Evolutionary conservation across 2,888 invertebrate genomes (phyloP).

Genomic region (Caenorhabditis macrosperma): DNA sequence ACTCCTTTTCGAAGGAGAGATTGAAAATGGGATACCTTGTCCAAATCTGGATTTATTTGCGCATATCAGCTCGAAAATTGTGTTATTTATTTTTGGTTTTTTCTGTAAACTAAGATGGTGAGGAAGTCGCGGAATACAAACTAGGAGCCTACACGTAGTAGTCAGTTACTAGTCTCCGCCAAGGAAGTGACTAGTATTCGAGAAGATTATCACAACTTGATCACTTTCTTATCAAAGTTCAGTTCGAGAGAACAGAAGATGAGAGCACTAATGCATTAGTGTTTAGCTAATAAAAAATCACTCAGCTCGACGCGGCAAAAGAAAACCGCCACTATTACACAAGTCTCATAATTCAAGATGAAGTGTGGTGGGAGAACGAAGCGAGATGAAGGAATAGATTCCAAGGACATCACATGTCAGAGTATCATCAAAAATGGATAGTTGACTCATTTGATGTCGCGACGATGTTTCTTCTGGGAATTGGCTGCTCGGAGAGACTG

Average conservation of each 20-base stretch:
- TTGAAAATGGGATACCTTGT: constrained; percentile 24
- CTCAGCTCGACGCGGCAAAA: not conserved
- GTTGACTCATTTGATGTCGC: constrained; percentile 8
- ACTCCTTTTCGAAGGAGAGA: constrained; percentile 10
- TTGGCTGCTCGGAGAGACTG: not conserved
- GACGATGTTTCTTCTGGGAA: not conserved
- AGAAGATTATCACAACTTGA: not conserved
- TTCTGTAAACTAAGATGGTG: not conserved
- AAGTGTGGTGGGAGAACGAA: not conserved
- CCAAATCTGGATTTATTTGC: constrained; percentile 39
- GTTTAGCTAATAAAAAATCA: not conserved
- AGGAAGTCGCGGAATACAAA: not conserved
- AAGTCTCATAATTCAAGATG: not conserved
- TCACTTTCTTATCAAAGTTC: constrained; percentile 4
- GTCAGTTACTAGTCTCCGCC: too few species aligned
- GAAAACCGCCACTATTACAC: not conserved
- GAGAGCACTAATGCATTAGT: too few species aligned
- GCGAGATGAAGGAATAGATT: constrained; percentile 2
- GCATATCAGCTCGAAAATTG: constrained; percentile 26
- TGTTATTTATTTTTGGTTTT: constrained; percentile 20
- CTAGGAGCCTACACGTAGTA: too few species aligned
- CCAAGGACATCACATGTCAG: constrained; percentile 13
- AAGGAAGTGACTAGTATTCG: too few species aligned
- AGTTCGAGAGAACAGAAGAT: not conserved
- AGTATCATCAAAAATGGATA: constrained; percentile 29